These are phyloP conservation scores for Heterotilapia buettikoferi DNA, from an alignment of 2,113 vertebrate genomes.

Conservation along the genomic window DNA sequence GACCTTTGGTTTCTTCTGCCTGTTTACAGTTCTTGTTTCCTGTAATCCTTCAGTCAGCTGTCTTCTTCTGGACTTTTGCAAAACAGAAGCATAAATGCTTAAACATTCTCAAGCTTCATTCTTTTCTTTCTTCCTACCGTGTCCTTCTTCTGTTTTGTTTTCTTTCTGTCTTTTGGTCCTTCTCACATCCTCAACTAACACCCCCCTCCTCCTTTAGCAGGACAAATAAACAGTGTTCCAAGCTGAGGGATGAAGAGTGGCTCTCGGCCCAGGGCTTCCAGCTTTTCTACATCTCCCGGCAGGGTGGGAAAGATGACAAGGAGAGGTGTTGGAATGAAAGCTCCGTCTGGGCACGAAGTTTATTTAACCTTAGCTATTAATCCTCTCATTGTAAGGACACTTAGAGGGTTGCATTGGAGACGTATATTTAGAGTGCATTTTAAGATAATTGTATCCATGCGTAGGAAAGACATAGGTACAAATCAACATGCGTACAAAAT, in stretches of 20 bases:
- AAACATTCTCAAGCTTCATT: not conserved
- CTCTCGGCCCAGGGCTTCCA: constrained; percentile 32
- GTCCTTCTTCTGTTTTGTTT: not conserved
- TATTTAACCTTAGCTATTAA: constrained; percentile 51
- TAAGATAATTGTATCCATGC: not conserved
- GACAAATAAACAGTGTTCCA: constrained; percentile 60
- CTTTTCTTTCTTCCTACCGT: not conserved
- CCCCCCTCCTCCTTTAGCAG: constrained; percentile 18
- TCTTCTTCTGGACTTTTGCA: not conserved
- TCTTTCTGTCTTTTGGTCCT: not conserved
- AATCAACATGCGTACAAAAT: not conserved
- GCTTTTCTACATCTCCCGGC: constrained; percentile 47
- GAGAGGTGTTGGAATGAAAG: constrained; percentile 53
- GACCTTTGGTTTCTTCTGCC: not conserved
- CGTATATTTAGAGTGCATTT: not conserved
- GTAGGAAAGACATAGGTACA: not conserved
- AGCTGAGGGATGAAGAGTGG: constrained; percentile 18
- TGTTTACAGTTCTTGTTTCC: not conserved
- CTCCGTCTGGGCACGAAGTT: constrained; percentile 36
- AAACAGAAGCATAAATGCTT: not conserved
- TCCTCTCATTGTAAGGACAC: constrained; percentile 18
- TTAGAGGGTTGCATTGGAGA: not conserved
- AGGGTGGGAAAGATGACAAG: constrained; percentile 35
- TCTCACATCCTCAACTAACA: constrained; percentile 3
- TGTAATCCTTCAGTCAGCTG: not conserved